Percentiles rank a stretch among this genome's conserved stretches.
phyloP scores from a whole-genome alignment of 1,140 invertebrate species.

The Platyscapa corneri region DNA sequence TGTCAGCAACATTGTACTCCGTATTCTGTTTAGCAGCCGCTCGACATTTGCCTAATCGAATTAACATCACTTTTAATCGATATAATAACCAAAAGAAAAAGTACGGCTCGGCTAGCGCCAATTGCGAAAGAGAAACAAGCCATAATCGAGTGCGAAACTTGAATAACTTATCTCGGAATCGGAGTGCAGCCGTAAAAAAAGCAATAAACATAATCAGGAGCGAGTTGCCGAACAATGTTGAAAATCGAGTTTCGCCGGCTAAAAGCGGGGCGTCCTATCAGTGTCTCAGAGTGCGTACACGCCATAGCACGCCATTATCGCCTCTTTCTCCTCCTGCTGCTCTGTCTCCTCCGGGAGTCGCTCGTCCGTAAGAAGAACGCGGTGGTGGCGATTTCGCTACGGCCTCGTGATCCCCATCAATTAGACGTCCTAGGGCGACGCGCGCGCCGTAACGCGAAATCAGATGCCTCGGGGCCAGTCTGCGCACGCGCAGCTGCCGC shows the following conservation, averaged over 20 bases:
- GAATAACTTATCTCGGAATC: background rate
- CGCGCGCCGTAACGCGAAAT: conserved; percentile 60
- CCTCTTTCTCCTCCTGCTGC: no score
- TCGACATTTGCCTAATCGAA: background rate
- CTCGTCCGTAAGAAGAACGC: background rate
- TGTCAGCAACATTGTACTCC: background rate
- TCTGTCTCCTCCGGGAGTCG: background rate
- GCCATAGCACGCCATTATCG: no score
- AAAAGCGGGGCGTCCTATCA: background rate
- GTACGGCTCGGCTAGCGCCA: background rate
- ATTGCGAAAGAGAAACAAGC: background rate
- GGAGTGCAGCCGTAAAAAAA: background rate
- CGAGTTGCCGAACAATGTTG: no score
- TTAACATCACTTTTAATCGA: background rate
- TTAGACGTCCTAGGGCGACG: conserved; percentile 58
- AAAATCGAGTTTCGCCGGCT: background rate
- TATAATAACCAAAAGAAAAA: background rate
- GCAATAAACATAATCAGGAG: background rate
- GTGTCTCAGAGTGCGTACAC: background rate
- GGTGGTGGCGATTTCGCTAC: conserved; percentile 56
- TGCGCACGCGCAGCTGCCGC: conserved; percentile 61
- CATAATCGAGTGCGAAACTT: background rate
- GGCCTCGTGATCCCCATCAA: conserved; percentile 67
- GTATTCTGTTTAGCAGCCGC: background rate
- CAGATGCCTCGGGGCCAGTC: conserved; percentile 63